phyloP scores from a whole-genome alignment of 2,797 vertebrate genomes.

The Mastacembelus armatus region DNA sequence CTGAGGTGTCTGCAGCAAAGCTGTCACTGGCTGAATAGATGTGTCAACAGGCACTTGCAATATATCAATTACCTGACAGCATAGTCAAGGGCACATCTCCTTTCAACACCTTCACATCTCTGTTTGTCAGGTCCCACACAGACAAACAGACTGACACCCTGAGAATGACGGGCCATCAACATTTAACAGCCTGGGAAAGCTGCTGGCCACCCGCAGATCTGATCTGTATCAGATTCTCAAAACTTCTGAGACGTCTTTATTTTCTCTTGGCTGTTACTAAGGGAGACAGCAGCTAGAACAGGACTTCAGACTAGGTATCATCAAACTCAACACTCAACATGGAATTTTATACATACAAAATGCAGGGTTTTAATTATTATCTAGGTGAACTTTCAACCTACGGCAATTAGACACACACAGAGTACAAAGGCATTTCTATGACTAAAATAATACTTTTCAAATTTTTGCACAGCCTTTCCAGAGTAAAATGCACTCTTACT shows the following conservation, averaged over 20 bases:
- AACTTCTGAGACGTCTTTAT: conserved; percentile 23
- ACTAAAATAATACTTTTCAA: background rate
- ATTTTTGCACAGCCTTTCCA: conserved; percentile 17
- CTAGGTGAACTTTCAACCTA: background rate
- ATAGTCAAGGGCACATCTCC: conserved; percentile 56
- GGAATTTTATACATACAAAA: background rate
- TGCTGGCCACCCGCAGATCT: conserved; percentile 29
- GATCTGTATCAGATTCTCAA: conserved; percentile 32
- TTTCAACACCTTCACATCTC: conserved; percentile 56
- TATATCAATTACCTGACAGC: conserved; percentile 68
- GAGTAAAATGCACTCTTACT: conserved; percentile 4
- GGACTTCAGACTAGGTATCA: conserved; percentile 9
- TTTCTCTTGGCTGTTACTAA: conserved; percentile 9
- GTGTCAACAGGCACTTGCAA: conserved; percentile 65
- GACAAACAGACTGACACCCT: conserved; percentile 45
- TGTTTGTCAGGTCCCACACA: conserved; percentile 51
- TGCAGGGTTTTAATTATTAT: background rate
- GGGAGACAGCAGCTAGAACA: background rate
- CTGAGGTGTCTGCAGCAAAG: conserved; percentile 50
- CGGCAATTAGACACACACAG: background rate
- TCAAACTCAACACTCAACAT: background rate
- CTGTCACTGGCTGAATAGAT: conserved; percentile 62
- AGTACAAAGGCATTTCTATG: background rate
- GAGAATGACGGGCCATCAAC: conserved; percentile 43
- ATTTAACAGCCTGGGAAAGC: conserved; percentile 31